Conservation (phyloP, 1,140 invertebrate species). For the Palaemon carinicauda region DNA sequence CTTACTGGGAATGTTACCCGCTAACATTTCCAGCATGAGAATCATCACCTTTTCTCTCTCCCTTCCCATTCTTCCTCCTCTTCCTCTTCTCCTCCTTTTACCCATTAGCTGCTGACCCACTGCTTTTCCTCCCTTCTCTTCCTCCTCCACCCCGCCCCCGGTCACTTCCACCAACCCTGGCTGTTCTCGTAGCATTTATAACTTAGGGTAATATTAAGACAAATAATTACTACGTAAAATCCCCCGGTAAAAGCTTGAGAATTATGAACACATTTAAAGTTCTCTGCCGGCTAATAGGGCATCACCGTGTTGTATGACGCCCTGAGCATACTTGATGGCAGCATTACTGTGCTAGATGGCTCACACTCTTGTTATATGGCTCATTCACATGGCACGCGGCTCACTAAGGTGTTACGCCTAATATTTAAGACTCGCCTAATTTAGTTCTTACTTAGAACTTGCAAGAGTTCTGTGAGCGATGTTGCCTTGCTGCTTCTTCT, state of each 20-base stretch:
- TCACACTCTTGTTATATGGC: too few species aligned
- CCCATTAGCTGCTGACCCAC: constrained; percentile 12
- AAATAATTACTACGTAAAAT: constrained; percentile 53
- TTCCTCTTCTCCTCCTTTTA: neutral
- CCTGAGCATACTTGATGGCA: constrained; percentile 34
- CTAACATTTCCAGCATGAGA: neutral
- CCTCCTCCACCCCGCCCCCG: neutral
- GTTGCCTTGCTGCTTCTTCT: neutral
- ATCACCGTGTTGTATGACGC: constrained; percentile 43
- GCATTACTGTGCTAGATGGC: constrained; percentile 10
- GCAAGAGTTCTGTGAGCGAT: neutral
- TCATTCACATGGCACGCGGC: too few species aligned
- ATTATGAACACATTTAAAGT: constrained; percentile 53
- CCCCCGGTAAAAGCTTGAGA: constrained; percentile 48
- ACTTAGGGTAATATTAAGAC: constrained; percentile 52
- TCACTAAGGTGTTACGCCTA: too few species aligned
- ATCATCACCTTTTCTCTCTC: neutral
- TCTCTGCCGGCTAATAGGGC: constrained; percentile 47
- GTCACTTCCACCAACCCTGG: too few species aligned
- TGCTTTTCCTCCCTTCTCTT: constrained; percentile 16
- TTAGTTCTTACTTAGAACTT: too few species aligned
- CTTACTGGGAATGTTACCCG: neutral
- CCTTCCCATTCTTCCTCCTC: neutral
- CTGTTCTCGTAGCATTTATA: neutral
- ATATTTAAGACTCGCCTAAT: too few species aligned